These are phyloP conservation scores for Ricordea florida DNA, from an alignment of 92 coral and sea anemone genomes.

Conservation along the genomic window DNA sequence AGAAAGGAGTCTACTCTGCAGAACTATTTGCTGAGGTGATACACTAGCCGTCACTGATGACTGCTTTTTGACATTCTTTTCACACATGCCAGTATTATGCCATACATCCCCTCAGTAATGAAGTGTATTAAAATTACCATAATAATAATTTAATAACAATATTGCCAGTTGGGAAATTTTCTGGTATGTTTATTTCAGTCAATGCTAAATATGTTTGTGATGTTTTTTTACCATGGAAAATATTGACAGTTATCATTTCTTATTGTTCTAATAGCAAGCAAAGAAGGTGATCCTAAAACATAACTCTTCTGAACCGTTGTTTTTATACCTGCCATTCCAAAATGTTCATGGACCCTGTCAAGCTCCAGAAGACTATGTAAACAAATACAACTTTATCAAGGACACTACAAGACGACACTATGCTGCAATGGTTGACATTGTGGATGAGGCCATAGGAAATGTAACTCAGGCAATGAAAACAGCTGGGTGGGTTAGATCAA, in stretches of 20 bases:
- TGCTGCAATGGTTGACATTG: conserved; percentile 61
- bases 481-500: conserved; percentile 15
- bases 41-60: too few species aligned
- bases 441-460: conserved; percentile 61
- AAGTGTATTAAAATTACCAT: too few species aligned
- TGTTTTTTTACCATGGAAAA: too few species aligned
- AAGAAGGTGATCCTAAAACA: conserved; percentile 28
- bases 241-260: background rate
- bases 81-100: too few species aligned
- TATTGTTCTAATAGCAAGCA: conserved; percentile 6
- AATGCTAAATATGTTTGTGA: too few species aligned
- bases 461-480: conserved; percentile 30
- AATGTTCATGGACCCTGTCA: conserved; percentile 41
- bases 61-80: too few species aligned
- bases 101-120: too few species aligned
- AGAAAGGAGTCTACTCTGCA: conserved; percentile 51
- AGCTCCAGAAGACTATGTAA: conserved; percentile 41
- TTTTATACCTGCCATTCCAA: conserved; percentile 54
- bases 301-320: conserved; percentile 41
- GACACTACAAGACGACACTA: conserved; percentile 18
- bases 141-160: too few species aligned
- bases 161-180: too few species aligned
- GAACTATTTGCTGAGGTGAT: conserved; percentile 49
- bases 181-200: too few species aligned
- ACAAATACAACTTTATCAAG: conserved; percentile 46